phyloP scores from a whole-genome alignment of 2,113 vertebrate genomes.

The Salvator merianae region DNA sequence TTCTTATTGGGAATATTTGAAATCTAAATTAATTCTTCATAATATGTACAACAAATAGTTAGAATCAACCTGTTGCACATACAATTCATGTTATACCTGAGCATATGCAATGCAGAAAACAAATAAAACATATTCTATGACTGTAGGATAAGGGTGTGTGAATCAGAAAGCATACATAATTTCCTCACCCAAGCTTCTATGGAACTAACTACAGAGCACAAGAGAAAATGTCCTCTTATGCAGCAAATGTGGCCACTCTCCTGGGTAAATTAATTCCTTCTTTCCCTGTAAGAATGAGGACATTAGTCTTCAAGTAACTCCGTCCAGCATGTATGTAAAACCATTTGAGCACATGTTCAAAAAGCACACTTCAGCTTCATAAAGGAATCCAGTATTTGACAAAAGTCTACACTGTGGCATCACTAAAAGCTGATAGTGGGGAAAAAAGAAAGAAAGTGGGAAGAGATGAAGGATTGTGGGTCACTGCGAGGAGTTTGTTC shows the following conservation, averaged over 20 bases:
- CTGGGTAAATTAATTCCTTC: not conserved
- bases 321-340: not conserved
- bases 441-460: not conserved
- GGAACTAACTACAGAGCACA: not conserved
- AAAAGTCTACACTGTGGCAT: not conserved
- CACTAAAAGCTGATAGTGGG: not conserved
- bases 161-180: not conserved
- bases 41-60: not conserved
- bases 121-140: not conserved
- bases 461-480: not conserved
- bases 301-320: not conserved
- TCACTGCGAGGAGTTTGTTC: not conserved
- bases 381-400: no score
- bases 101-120: not conserved
- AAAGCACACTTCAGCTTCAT: conserved; percentile 1
- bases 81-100: not conserved
- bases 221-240: not conserved
- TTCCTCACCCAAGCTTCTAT: not conserved
- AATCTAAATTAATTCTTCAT: not conserved
- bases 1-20: not conserved
- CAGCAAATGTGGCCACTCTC: not conserved
- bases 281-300: not conserved
- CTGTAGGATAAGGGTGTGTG: not conserved
- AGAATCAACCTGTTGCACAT: not conserved
- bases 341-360: not conserved